Evolutionary conservation across 2,797 vertebrate species (phyloP), one percentile per base, ranked within the genome.

Genomic region (Pygocentrus nattereri): DNA sequence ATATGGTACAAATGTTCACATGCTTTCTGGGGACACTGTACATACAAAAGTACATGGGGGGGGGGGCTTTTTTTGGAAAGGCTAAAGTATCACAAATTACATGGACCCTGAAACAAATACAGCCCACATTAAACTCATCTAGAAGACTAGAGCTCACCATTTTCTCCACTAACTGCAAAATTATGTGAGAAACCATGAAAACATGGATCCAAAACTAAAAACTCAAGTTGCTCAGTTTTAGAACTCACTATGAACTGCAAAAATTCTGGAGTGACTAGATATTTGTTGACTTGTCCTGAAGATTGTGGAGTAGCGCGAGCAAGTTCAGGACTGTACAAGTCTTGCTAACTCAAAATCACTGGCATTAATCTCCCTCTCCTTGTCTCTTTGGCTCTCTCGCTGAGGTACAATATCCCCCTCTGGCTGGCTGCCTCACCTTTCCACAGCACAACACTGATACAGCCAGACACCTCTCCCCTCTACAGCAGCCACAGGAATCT

Each of bases 301-400:
- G 58, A 15, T 25, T 61, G 12, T 61, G 23, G 25, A 5, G 13
- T 30, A 73, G 16, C 56, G 61, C 47, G n/a, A 16, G 31, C 10
- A 82, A 27, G 64, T 4, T 61, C 25, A 27, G n/a, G 59, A 21
- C 4, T 61, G 27, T 56, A 44, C 41, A 44, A 50, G 27, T n/a
- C 41, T 34, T 34, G 27, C 23, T 16, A 56, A 56, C 76, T 74
- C 27, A 11, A 79, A 69, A 61, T 59, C 68, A 62, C 16, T 56
- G 50, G 75, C 72, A 82, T 85, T 64, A 27, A 76, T 76, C 59
- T 84, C 27, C 58, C 64, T 67, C 27, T 5, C 3, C 25, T 25
- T 59, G 11, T 27, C 58, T 27, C 61, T 10, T 30, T 34, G 3
- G 1, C 12, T 41, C 12, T 18, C 30, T 68, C 21, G 0, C 6